A percentile compares a stretch with the other conserved stretches of the same genome.
phyloP scores from a whole-genome alignment of 2,888 invertebrate genomes.

The Megamerina dolium region DNA sequence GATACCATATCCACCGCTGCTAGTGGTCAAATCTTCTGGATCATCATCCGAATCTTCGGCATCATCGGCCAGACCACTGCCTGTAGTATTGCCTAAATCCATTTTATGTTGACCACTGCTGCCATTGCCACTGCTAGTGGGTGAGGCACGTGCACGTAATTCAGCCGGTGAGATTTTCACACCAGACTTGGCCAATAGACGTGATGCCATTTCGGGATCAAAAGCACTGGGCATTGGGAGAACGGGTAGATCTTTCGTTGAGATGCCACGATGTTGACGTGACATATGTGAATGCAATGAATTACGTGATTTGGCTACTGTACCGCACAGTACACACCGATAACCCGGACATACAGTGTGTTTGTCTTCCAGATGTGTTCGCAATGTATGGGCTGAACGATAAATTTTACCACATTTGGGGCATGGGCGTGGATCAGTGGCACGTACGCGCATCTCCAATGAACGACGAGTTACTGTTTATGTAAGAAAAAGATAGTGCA shows the following conservation, averaged over 20 bases:
- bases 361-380: constrained; percentile 88
- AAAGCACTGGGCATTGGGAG: constrained; percentile 89
- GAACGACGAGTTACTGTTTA: constrained; percentile 67
- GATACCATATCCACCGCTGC: constrained; percentile 32
- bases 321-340: constrained; percentile 85
- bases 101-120: constrained; percentile 19
- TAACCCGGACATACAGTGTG: constrained; percentile 91
- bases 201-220: constrained; percentile 82
- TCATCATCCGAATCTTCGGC: constrained; percentile 67
- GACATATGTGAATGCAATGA: constrained; percentile 92
- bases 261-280: constrained; percentile 86
- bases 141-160: constrained; percentile 75
- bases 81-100: constrained; percentile 55
- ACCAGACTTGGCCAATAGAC: constrained; percentile 79
- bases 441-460: constrained; percentile 80
- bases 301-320: constrained; percentile 87
- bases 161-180: constrained; percentile 82
- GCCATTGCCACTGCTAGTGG: constrained; percentile 62
- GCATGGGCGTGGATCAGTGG: constrained; percentile 87
- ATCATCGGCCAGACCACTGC: constrained; percentile 60
- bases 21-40: constrained; percentile 74
- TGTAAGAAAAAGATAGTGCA: background rate
- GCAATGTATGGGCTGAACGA: constrained; percentile 82
- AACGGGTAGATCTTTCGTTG: constrained; percentile 87
- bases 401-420: constrained; percentile 92